Evolutionary conservation across 2,888 invertebrate genomes (phyloP).

Genomic region (Myopa testacea): DNA sequence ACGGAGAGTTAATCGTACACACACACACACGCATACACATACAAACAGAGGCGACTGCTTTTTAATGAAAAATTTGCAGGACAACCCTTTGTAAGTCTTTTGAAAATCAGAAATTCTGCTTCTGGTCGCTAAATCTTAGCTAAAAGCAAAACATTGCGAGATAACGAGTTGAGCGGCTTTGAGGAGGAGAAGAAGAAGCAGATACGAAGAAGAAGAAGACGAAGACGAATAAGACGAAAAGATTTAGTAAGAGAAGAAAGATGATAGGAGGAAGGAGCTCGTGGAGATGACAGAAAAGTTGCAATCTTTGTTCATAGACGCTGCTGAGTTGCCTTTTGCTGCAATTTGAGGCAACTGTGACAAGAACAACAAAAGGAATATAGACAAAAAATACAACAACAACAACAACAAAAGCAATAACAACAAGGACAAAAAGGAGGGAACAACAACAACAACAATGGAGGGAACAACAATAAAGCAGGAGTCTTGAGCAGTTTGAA

Average conservation of each 20-base stretch:
- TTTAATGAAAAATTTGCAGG: slow-evolving; percentile 4
- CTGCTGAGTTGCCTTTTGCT: too few species aligned
- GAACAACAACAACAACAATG: too few species aligned
- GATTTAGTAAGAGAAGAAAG: too few species aligned
- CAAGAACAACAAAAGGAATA: background rate
- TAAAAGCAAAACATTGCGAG: background rate
- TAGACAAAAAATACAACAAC: background rate
- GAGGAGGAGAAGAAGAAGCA: background rate
- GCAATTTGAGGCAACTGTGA: background rate
- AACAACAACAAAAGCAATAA: too few species aligned
- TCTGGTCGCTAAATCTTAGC: background rate
- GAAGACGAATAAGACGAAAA: too few species aligned
- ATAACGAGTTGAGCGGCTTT: slow-evolving; percentile 10
- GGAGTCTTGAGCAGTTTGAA: too few species aligned
- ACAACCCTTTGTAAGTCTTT: slow-evolving; percentile 1
- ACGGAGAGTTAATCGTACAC: background rate
- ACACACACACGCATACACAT: background rate
- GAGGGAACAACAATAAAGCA: too few species aligned
- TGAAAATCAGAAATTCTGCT: background rate
- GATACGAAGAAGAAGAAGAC: background rate
- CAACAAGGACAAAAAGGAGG: too few species aligned
- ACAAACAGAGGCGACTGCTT: background rate
- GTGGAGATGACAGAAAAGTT: too few species aligned
- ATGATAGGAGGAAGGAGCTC: too few species aligned
- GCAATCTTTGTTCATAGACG: too few species aligned